phyloP scores from a whole-genome alignment of 1,140 invertebrate species.

The Musca vetustissima region DNA sequence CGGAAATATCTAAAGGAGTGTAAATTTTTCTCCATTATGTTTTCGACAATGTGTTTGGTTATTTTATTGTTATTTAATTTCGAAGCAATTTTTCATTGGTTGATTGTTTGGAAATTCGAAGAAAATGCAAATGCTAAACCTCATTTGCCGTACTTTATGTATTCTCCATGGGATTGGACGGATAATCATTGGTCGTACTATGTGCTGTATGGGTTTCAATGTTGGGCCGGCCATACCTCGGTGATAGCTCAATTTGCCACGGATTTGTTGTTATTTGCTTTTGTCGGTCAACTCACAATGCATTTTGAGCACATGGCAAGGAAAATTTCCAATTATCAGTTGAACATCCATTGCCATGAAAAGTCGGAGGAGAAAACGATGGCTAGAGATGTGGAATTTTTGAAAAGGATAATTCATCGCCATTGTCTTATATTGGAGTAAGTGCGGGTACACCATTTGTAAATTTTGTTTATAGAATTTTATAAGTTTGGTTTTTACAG shows the following conservation, averaged over 20 bases:
- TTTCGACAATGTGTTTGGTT: slow-evolving; percentile 38
- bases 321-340: slow-evolving; percentile 15
- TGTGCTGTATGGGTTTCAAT: slow-evolving; percentile 32
- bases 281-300: slow-evolving; percentile 43
- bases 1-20: slow-evolving; percentile 34
- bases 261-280: slow-evolving; percentile 41
- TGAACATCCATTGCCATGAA: background rate
- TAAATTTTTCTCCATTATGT: slow-evolving; percentile 33
- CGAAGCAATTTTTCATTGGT: slow-evolving; percentile 36
- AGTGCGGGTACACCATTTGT: too few relatives aligned
- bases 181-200: slow-evolving; percentile 38
- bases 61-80: slow-evolving; percentile 38
- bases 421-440: slow-evolving; percentile 39
- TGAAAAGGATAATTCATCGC: slow-evolving; percentile 33
- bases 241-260: slow-evolving; percentile 44
- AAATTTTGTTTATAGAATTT: background rate
- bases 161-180: slow-evolving; percentile 38
- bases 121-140: background rate
- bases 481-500: slow-evolving; percentile 25
- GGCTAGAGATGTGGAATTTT: slow-evolving; percentile 32
- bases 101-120: slow-evolving; percentile 30
- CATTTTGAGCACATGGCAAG: slow-evolving; percentile 42
- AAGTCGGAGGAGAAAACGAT: background rate
- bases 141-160: slow-evolving; percentile 40
- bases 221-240: slow-evolving; percentile 42